Evolutionary conservation across 2,888 invertebrate species (phyloP).

Genomic region (Campoplex nolae): DNA sequence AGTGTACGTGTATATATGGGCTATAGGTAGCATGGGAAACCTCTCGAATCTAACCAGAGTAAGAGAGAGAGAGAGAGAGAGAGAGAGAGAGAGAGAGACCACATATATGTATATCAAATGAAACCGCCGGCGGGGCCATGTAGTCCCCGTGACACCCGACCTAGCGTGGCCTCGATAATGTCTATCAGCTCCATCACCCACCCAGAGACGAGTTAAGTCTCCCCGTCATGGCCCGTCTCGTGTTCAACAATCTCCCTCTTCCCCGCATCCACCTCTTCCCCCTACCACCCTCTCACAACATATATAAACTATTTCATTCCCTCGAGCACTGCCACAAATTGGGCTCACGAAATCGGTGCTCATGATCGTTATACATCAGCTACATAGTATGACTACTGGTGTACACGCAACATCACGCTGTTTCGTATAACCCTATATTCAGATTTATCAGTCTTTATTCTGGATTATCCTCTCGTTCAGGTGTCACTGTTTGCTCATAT

Average conservation of each 20-base stretch:
- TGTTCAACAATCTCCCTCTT: slow-evolving; percentile 25
- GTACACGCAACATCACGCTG: slow-evolving; percentile 1
- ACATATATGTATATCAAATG: slow-evolving; percentile 36
- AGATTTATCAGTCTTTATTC: slow-evolving; percentile 23
- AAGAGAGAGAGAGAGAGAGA: slow-evolving; percentile 11
- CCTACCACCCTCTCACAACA: background rate
- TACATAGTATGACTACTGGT: background rate
- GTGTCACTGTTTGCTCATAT: slow-evolving; percentile 11
- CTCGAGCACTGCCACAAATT: slow-evolving; percentile 49
- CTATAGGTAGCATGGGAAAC: slow-evolving; percentile 43
- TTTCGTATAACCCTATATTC: slow-evolving; percentile 8
- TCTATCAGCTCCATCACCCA: slow-evolving; percentile 76
- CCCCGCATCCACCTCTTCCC: background rate
- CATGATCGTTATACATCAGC: slow-evolving; percentile 31
- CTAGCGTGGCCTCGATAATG: slow-evolving; percentile 76
- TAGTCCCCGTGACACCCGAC: slow-evolving; percentile 77
- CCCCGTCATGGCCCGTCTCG: slow-evolving; percentile 50
- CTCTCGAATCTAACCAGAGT: slow-evolving; percentile 34
- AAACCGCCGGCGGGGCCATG: slow-evolving; percentile 66
- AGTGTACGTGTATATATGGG: slow-evolving; percentile 53
- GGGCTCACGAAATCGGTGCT: slow-evolving; percentile 46
- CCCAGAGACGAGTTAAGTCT: slow-evolving; percentile 65
- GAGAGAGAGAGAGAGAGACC: background rate
- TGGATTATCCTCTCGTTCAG: background rate
- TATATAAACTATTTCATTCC: slow-evolving; percentile 34